Percentiles rank a stretch among this genome's conserved stretches.
Conservation (phyloP, 2,888 invertebrate genomes). For the Myopa tessellatipennis region DNA sequence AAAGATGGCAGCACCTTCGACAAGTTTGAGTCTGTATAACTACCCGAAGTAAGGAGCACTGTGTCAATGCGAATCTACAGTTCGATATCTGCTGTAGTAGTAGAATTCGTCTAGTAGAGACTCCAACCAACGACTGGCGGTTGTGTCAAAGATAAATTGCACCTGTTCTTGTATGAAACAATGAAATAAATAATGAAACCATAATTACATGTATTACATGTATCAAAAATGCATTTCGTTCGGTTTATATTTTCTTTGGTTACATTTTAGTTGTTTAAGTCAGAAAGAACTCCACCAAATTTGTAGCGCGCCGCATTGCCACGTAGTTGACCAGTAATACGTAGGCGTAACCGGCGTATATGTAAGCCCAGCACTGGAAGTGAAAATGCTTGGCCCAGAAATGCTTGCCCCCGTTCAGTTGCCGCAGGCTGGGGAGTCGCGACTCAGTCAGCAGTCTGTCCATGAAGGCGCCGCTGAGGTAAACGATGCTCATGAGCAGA, state of each 20-base stretch:
- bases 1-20: too few species aligned
- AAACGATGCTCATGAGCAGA: slow-evolving; percentile 64
- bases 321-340: slow-evolving; percentile 62
- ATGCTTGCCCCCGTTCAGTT: slow-evolving; percentile 51
- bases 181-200: background rate
- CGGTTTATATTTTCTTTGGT: background rate
- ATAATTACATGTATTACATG: too few species aligned
- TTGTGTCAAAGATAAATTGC: too few species aligned
- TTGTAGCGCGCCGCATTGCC: slow-evolving; percentile 56
- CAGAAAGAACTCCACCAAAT: slow-evolving; percentile 60
- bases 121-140: too few species aligned
- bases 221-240: background rate
- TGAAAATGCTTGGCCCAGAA: slow-evolving; percentile 58
- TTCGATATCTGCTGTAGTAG: too few species aligned
- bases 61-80: too few species aligned
- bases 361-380: slow-evolving; percentile 66
- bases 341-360: slow-evolving; percentile 64
- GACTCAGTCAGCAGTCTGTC: slow-evolving; percentile 60
- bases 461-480: slow-evolving; percentile 62
- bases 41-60: too few species aligned
- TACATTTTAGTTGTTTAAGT: slow-evolving; percentile 45
- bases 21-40: too few species aligned
- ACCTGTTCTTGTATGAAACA: too few species aligned
- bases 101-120: too few species aligned
- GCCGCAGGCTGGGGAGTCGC: slow-evolving; percentile 57